These are phyloP conservation scores for Willowsia nigromaculata DNA, from an alignment of 2,888 invertebrate genomes.

Conservation along the genomic window DNA sequence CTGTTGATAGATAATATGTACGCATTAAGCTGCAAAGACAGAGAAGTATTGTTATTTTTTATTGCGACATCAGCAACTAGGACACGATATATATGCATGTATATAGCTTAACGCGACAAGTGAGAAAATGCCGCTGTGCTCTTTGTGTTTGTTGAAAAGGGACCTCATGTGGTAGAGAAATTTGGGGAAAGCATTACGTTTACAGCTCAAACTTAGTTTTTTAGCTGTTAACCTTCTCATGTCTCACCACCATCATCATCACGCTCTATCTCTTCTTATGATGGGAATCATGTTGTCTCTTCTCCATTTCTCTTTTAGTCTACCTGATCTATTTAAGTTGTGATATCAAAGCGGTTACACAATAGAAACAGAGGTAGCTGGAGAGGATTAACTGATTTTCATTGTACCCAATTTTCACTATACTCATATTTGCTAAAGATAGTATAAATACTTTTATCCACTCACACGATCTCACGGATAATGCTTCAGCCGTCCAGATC, in stretches of 20 bases:
- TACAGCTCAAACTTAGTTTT: constrained; percentile 7
- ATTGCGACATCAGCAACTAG: too few species aligned
- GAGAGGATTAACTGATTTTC: background rate
- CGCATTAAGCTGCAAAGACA: too few species aligned
- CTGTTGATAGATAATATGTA: too few species aligned
- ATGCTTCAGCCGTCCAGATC: background rate
- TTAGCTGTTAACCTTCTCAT: constrained; percentile 10
- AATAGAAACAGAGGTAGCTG: background rate
- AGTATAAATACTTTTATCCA: background rate
- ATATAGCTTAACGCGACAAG: constrained; percentile 19
- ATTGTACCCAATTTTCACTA: too few species aligned
- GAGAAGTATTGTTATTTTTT: too few species aligned
- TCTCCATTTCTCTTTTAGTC: background rate
- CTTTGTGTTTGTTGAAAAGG: background rate
- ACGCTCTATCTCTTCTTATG: background rate
- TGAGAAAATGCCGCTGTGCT: background rate
- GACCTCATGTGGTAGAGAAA: constrained; percentile 32
- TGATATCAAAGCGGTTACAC: background rate
- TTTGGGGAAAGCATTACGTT: constrained; percentile 51
- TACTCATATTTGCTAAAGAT: background rate
- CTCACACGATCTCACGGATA: background rate
- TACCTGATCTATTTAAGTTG: background rate
- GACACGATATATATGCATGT: background rate
- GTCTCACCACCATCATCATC: background rate
- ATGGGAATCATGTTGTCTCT: background rate